Base-by-base conservation (phyloP, 2,113 vertebrate species). In the Cinclus cinclus region DNA sequence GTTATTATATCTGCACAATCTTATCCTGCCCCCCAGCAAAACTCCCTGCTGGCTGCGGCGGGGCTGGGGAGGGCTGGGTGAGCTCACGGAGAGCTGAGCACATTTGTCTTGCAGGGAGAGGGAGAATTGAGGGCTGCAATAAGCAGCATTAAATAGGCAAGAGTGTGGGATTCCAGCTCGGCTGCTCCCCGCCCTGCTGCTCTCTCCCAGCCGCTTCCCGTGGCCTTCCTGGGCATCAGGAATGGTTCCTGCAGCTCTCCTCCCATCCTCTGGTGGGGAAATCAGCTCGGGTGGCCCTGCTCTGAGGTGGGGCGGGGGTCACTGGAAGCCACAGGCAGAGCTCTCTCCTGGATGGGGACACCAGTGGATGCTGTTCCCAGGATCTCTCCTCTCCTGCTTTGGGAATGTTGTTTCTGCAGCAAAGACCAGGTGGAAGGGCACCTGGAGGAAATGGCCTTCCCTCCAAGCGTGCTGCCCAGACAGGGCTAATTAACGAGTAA, bases 1-100 rank as follows among this genome's bases (percentile, higher is more conserved):
- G 94, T 96, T 96, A 96, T 97, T 96, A 96, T 41, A 95, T 92
- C 88, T 90, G 93, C 79, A 90, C 95, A 96, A 90, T 96, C 94
- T 90, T 83, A 92, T 94, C 94, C 95, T 95, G 95, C 93, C 95
- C 95, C 94, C 90, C 94, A 95, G 96, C 95, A 77, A 94, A 95
- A 92, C 94, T 95, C 87, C 11, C 68, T 58, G 73, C 90, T 39
- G 94, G 86, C 94, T 74, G 91, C 82, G 67, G 92, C 60, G 70
- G 88, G 93, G 82, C 87, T 65, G 91, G 64, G 88, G 77, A 91
- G 87, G 89, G 84, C 91, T 52, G 65, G 85, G 11, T 35, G n/a
- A 58, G 95, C 95, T 41, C 31, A 31, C 0, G 55, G 87, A 83
- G 76, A 25, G 6, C 90, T 52, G 79, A 71, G 52, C 85, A 44